Evolutionary conservation across 92 coral and sea anemone genomes (phyloP).

Genomic region (Actinostola sp.): DNA sequence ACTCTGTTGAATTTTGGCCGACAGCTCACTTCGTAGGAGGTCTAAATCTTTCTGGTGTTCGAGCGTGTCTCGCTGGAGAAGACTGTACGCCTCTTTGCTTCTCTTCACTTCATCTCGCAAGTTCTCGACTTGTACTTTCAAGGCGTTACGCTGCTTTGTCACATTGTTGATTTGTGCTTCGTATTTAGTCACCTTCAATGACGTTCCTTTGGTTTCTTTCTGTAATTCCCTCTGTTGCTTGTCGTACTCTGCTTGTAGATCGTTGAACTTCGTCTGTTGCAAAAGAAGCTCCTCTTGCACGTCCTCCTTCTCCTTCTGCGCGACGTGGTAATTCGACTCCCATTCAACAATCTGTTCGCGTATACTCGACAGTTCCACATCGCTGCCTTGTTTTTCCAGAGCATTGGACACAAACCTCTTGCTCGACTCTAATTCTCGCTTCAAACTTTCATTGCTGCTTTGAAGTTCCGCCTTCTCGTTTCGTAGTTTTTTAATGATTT

Average conservation of each 20-base stretch:
- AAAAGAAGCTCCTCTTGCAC: slow-evolving; percentile 79
- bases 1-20: slow-evolving; percentile 73
- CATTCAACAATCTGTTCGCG: slow-evolving; percentile 87
- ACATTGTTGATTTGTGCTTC: slow-evolving; percentile 90
- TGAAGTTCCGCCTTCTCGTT: slow-evolving; percentile 76
- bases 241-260: slow-evolving; percentile 83
- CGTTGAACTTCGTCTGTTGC: slow-evolving; percentile 80
- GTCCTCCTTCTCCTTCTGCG: slow-evolving; percentile 94
- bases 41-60: slow-evolving; percentile 88
- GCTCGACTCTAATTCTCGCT: slow-evolving; percentile 80
- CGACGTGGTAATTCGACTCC: slow-evolving; percentile 86
- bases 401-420: slow-evolving; percentile 77
- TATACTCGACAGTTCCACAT: slow-evolving; percentile 75
- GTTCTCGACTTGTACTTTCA: slow-evolving; percentile 82
- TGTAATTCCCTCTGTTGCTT: slow-evolving; percentile 86
- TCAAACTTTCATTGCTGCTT: slow-evolving; percentile 77
- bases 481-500: slow-evolving; percentile 73
- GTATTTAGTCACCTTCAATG: slow-evolving; percentile 81
- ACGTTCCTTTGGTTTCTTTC: slow-evolving; percentile 80
- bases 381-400: slow-evolving; percentile 49
- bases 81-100: slow-evolving; percentile 77
- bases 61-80: slow-evolving; percentile 85
- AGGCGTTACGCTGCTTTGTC: slow-evolving; percentile 84
- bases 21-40: slow-evolving; percentile 76
- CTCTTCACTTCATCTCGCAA: slow-evolving; percentile 82